Evolutionary conservation across 2,113 vertebrate species (phyloP), one percentile per base, ranked within the genome.

Genomic region (Malurus cyaneus): DNA sequence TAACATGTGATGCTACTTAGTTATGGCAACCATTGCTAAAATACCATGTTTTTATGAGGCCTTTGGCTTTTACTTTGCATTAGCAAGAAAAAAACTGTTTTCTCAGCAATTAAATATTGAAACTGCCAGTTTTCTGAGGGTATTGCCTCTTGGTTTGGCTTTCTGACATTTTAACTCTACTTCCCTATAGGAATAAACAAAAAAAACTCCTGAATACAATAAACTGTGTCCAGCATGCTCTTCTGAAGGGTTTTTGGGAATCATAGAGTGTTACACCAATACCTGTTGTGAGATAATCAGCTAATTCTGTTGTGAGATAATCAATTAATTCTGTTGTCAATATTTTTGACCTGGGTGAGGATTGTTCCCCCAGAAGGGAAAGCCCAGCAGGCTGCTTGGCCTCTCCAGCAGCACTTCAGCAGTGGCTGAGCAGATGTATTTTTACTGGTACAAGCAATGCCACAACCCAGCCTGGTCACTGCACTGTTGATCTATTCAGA

Each of bases 81-180:
- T 9, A 65, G 31, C 8, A 78, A 50, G 28, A 26, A 11, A 41
- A 66, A 73, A 16, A 11, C 5, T 0, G 2, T 59, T 54, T 77
- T 67, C 44, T 80, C n/a, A 50, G 14, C 1, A 42, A 26, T 0
- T 44, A 41, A 50, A 41, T 5, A 3, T 8, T 42, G 8, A 67
- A 54, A 21, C 4, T 32, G 62, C 28, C 15, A 23, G 0, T 41
- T 47, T 69, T 80, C 11, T 23, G 31, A 12, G 9, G 46, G 8
- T 23, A 9, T 54, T 12, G 4, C 6, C 8, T 42, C 41, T 77
- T 64, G 4, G 3, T 71, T 77, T 80, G 8, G 3, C 54, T 84
- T 89, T 72, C 52, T 71, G 24, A 17, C 24, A 14, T 56, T 60
- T 73, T 14, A 42, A 17, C 4, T 77, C 34, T 49, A 31, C 18